These are phyloP conservation scores for Polyodon spathula DNA, from an alignment of 2,113 vertebrate species.

Conservation along the genomic window DNA sequence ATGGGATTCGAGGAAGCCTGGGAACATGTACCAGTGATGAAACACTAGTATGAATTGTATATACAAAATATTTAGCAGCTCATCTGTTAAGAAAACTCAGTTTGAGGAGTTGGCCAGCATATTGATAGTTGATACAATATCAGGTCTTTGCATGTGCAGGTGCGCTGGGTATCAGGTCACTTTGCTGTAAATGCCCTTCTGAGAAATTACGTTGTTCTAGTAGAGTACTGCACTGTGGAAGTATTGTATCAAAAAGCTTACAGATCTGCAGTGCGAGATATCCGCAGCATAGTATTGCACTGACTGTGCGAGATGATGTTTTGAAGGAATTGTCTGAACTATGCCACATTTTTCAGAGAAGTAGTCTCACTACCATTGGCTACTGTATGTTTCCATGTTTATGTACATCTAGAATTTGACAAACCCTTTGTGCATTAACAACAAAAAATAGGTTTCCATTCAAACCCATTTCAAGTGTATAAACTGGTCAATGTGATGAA, in stretches of 20 bases:
- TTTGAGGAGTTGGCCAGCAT: slow-evolving; percentile 11
- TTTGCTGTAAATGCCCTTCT: slow-evolving; percentile 19
- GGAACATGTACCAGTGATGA: slow-evolving; percentile 10
- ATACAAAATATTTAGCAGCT: slow-evolving; percentile 15
- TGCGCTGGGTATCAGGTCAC: slow-evolving; percentile 9
- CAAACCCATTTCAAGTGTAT: no score
- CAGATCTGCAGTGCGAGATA: slow-evolving; percentile 2
- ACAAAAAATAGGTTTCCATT: no score
- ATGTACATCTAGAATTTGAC: no score
- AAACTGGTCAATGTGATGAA: no score
- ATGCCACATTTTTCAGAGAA: slow-evolving; percentile 6
- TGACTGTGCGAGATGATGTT: slow-evolving; percentile 16
- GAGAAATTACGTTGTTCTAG: not conserved
- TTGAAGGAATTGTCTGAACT: slow-evolving; percentile 5
- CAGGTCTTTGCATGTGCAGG: slow-evolving; percentile 16
- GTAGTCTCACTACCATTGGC: slow-evolving; percentile 9
- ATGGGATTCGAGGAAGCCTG: slow-evolving; percentile 21
- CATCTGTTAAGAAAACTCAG: slow-evolving; percentile 15
- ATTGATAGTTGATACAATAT: slow-evolving; percentile 15
- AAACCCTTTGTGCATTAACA: no score
- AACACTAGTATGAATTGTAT: slow-evolving; percentile 16
- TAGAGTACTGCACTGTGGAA: not conserved
- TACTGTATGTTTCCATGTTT: no score
- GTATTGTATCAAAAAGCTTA: slow-evolving; percentile 15
- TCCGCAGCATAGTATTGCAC: slow-evolving; percentile 1